These are phyloP conservation scores for Panthera uncia DNA, from an alignment of 2,113 vertebrate species.

Conservation along the genomic window DNA sequence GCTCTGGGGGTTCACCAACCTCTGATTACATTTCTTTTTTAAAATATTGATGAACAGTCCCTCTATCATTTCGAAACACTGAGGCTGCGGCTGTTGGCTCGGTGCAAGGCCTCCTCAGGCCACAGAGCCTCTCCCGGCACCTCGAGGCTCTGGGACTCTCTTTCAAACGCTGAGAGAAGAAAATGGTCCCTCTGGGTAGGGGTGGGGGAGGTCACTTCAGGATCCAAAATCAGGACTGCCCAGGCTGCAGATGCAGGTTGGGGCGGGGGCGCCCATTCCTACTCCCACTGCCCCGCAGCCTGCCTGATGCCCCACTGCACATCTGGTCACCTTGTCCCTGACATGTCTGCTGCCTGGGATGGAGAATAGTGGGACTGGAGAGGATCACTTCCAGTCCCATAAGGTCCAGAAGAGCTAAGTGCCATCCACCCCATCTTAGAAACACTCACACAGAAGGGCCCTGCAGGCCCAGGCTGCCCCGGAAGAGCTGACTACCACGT, in stretches of 20 bases:
- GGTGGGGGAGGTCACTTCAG: background rate
- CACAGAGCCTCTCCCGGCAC: background rate
- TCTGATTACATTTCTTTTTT: constrained; percentile 75
- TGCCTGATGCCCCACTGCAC: background rate
- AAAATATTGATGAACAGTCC: constrained; percentile 68
- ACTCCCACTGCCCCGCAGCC: background rate
- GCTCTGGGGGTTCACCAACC: constrained; percentile 48
- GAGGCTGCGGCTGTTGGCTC: constrained; percentile 63
- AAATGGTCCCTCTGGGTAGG: background rate
- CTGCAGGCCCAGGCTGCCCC: background rate
- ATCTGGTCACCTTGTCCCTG: background rate
- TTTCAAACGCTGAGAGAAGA: constrained; percentile 8
- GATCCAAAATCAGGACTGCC: constrained; percentile 45
- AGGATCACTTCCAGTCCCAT: background rate
- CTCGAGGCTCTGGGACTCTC: background rate
- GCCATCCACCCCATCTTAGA: background rate
- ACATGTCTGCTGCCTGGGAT: background rate
- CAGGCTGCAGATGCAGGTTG: background rate
- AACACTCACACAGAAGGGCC: background rate
- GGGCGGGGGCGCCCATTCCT: background rate
- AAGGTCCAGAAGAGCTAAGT: background rate
- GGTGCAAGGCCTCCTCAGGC: background rate
- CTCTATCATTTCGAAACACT: constrained; percentile 61
- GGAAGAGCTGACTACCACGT: background rate
- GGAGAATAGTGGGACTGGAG: background rate